Base-by-base conservation (phyloP, 1,140 invertebrate species). In the Drosophila tani region DNA sequence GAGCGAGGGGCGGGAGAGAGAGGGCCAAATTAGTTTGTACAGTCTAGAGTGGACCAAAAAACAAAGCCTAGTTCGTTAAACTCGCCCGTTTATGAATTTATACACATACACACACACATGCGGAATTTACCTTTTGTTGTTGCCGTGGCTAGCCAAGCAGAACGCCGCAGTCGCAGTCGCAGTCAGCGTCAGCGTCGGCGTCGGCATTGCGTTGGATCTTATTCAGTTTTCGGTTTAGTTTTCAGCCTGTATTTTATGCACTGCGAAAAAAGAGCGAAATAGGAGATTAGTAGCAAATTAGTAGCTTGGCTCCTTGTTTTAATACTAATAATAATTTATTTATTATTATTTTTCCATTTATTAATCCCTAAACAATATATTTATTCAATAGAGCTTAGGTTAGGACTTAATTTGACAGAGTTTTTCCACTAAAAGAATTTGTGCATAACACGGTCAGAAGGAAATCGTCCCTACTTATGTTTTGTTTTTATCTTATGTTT, bases 61-160 rank as follows among this genome's bases (percentile, higher is more conserved):
- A 55, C 63, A 75, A 90, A 79, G 76, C 78, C 53, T 65, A 88
- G 85, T 88, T 88, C 85, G 79, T 90, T 88, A 88, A 88, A 88
- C 85, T 76, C 75, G 53, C 35, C 65, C 77, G 85, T 71, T 88
- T 88, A 90, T 90, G 66, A 81, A 82, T 86, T 49, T 68, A 24
- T 19, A 49, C 6, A 64, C 76, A 71, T n/a, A n/a, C 63, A 82
- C 29, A 79, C 75, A 68, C 71, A 69, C 80, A 66, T 77, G 55
- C 51, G 38, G 66, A 56, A 73, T 57, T 67, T 68, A 66, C 24
- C 66, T 51, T 51, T 66, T 66, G 69, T 60, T 53, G 83, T 60
- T 53, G 70, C 62, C 38, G 45, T 32, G 70, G 63, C 55, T 82
- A 88, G 59, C 85, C 75, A 90, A 90, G 85, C 85, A 90, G 85